Percentiles rank a stretch among this genome's conserved stretches.
Evolutionary conservation across 2,888 invertebrate genomes (phyloP).

Genomic region (Platycnemis pennipes): DNA sequence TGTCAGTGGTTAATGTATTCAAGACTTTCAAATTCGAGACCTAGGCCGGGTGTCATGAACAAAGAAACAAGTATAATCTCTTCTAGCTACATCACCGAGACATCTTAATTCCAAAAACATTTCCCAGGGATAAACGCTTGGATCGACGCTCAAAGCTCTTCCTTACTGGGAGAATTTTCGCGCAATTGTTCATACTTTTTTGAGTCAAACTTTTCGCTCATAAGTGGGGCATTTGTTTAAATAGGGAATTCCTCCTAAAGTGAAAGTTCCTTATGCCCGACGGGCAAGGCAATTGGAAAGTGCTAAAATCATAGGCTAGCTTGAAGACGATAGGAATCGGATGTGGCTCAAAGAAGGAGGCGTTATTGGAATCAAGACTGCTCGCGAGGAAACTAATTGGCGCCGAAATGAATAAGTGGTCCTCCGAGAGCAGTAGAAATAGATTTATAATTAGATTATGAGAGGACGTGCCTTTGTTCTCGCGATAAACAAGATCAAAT

Average conservation of each 20-base stretch:
- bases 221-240: no score
- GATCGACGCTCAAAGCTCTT: neutral
- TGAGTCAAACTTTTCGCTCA: no score
- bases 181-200: no score
- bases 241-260: no score
- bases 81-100: neutral
- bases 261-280: no score
- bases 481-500: slow-evolving; percentile 10
- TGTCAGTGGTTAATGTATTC: neutral
- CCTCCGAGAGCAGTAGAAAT: neutral
- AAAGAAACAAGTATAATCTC: neutral
- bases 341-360: neutral
- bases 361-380: neutral
- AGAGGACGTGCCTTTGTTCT: neutral
- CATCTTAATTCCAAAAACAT: neutral
- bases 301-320: neutral
- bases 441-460: neutral
- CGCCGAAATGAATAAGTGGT: slow-evolving; percentile 1
- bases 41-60: neutral
- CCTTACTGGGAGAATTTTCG: neutral
- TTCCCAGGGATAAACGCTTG: neutral
- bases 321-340: neutral
- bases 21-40: neutral
- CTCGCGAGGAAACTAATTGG: neutral
- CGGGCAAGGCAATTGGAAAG: no score